Evolutionary conservation across 2,888 invertebrate genomes (phyloP).

Genomic region (Polymixis lichenea): DNA sequence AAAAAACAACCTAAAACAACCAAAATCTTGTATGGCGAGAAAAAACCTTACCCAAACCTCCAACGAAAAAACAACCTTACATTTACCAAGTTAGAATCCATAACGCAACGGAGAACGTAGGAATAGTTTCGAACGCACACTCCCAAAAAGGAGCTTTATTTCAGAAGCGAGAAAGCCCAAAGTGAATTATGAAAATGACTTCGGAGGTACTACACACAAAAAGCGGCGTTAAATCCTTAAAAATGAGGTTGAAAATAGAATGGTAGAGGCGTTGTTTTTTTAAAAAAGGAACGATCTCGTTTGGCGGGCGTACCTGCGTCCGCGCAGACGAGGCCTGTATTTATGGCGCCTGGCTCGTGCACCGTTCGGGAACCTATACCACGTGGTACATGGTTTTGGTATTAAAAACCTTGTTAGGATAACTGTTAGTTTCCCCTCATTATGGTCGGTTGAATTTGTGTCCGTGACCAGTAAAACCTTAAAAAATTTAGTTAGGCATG

Average conservation of each 20-base stretch:
- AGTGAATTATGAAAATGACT: conserved; percentile 87
- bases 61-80: conserved; percentile 75
- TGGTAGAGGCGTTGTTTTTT: conserved; percentile 72
- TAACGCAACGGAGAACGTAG: conserved; percentile 57
- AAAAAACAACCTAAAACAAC: conserved; percentile 86
- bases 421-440: conserved; percentile 86
- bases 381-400: conserved; percentile 82
- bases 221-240: conserved; percentile 66
- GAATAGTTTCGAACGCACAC: conserved; percentile 73
- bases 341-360: conserved; percentile 88
- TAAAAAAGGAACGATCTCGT: conserved; percentile 88
- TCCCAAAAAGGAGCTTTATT: conserved; percentile 89
- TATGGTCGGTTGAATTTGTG: conserved; percentile 67
- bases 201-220: conserved; percentile 63
- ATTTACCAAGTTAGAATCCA: conserved; percentile 65
- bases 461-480: conserved; percentile 37
- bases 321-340: conserved; percentile 89
- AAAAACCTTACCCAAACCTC: conserved; percentile 73
- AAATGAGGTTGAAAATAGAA: conserved; percentile 72
- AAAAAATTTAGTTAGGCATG: conserved; percentile 37
- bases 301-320: conserved; percentile 90
- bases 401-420: conserved; percentile 87
- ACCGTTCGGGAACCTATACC: conserved; percentile 79
- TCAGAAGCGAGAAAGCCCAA: conserved; percentile 89
- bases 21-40: conserved; percentile 88